Evolutionary conservation across 2,888 invertebrate genomes (phyloP).

Genomic region (Drosophila glabriapex): DNA sequence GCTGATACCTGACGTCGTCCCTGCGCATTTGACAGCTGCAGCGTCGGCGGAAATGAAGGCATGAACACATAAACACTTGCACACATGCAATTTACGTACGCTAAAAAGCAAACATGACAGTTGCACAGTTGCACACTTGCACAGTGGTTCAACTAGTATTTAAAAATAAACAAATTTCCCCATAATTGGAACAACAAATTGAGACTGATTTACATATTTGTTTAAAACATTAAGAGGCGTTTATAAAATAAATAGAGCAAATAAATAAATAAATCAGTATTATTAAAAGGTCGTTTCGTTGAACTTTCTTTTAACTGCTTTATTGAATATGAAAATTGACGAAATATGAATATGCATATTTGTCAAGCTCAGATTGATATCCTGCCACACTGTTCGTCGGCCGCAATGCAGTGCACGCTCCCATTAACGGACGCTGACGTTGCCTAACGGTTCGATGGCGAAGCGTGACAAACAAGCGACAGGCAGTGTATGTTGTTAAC

Average conservation of each 20-base stretch:
- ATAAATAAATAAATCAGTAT: not conserved
- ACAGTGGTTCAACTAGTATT: constrained; percentile 16
- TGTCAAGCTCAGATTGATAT: not conserved
- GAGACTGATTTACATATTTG: not conserved
- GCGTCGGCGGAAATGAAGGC: constrained; percentile 58
- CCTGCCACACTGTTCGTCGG: constrained; percentile 20
- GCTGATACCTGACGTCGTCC: constrained; percentile 35
- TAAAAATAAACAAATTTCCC: not conserved
- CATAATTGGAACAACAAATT: not conserved
- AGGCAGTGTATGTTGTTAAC: constrained; percentile 41
- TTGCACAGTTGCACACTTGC: constrained; percentile 22
- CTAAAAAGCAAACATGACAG: constrained; percentile 67
- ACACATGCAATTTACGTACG: constrained; percentile 38
- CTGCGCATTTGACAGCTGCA: constrained; percentile 66
- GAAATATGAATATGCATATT: not conserved
- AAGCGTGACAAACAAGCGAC: constrained; percentile 75
- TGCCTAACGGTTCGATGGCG: constrained; percentile 62
- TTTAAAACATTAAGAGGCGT: not conserved
- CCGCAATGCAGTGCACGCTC: constrained; percentile 49
- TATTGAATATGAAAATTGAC: not conserved
- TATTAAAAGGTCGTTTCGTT: not conserved
- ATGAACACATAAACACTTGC: constrained; percentile 10
- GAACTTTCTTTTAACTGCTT: not conserved
- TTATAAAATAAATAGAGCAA: not conserved
- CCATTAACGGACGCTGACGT: constrained; percentile 67